Evolutionary conservation across 2,797 vertebrate species (phyloP), one percentile per base, ranked within the genome.

Genomic region (Falco peregrinus): DNA sequence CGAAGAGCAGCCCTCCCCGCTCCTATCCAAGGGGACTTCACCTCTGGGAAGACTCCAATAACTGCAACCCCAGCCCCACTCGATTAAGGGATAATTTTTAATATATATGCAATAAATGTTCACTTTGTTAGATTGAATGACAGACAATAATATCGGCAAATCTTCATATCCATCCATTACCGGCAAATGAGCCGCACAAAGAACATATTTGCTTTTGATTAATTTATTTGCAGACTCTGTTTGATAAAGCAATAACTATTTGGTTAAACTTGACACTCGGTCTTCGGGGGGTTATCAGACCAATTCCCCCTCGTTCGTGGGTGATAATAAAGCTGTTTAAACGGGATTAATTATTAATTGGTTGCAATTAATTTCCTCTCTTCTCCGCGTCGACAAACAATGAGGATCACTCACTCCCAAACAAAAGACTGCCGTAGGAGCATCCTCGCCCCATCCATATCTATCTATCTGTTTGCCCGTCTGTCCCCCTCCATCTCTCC

Each of bases 71-170:
- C 98, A 98, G 98, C 98, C 98, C 98, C 98, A 98, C 98, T 98
- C 98, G 98, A 99, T 98, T 98, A 98, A 98, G 98, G 98, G 99
- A 99, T 99, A 99, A 99, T 99, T 99, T 99, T 99, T 99, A 99
- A 99, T 99, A 99, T 99, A 99, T 99, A 99, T 99, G 99, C 99
- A 99, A 99, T 99, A 99, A 99, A 99, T 99, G 99, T 99, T 99
- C 99, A 99, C 99, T 99, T 99, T 99, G 99, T 99, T 99, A 99
- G 98, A 98, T 98, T 99, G 99, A 99, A 99, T 99, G 99, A 99
- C 99, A 99, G 99, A 99, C 99, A 99, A 99, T 99, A 99, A 99
- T 99, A 99, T 99, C 98, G 98, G 98, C 98, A 98, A 98, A 99
- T 99, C 99, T 98, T 99, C 98, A 98, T 99, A 98, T 98, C 98